Evolutionary conservation across 2,888 invertebrate species (phyloP), one percentile per base, ranked within the genome.

Genomic region (Malthinus flaveolus): DNA sequence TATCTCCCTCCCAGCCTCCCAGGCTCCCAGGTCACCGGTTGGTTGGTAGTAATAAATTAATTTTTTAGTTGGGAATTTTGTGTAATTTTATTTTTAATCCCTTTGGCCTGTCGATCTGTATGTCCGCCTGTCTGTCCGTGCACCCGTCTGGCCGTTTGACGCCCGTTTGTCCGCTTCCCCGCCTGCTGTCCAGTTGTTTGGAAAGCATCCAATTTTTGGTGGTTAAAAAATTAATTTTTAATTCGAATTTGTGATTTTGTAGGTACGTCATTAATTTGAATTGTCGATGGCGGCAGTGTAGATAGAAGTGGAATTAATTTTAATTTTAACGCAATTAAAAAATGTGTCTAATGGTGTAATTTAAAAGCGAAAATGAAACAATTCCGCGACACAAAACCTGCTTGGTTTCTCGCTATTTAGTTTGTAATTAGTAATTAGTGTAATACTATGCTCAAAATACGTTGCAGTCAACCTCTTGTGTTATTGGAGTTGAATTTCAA

Each of bases 381-480:
- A 48, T 42, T 55, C 49, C 35, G 49, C 44, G 48, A 49, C 33
- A 39, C 37, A 12, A 42, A 42, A 23, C 23, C 39, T 13, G 5
- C 23, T 42, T 42, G 42, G 44, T 32, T 32, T 49, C 48, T 42
- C 35, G 39, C 55, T 49, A 48, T 55, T 55, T 55, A 55, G 55
- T 55, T 55, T 55, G 49, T 49, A 55, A 55, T 55, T 55, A 55
- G 49, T 49, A 55, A 55, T 55, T 55, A 55, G 53, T 42, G 39
- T 49, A 55, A 44, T 55, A 55, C 45, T 49, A 55, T 55, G 35
- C 49, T 35, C 11, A 55, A 34, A 49, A 49, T 55, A 37, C 48
- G 48, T 36, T 54, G 15, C 48, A 49, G 49, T 49, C 48, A 42
- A 55, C 55, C 49, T 55, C 49, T 13, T 34, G 48, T 33, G 39